Evolutionary conservation across 2,113 vertebrate species (phyloP).

Genomic region (Heliornis fulica): DNA sequence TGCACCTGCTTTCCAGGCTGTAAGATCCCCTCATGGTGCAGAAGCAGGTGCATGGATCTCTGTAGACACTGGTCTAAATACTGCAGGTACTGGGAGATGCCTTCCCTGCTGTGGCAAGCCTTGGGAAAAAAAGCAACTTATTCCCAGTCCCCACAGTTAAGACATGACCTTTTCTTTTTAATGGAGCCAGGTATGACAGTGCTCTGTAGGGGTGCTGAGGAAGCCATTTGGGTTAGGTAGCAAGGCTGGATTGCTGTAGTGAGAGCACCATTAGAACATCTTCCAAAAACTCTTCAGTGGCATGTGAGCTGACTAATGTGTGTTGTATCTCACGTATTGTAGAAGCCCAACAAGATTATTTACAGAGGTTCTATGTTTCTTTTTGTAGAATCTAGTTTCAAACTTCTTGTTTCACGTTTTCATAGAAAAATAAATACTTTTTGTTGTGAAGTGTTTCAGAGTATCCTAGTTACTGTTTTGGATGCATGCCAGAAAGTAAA

Average conservation of each 20-base stretch:
- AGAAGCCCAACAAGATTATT: background rate
- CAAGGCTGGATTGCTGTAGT: background rate
- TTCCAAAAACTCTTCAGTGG: background rate
- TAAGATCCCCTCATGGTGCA: background rate
- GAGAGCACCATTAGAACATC: background rate
- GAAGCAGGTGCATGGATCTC: background rate
- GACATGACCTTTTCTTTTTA: background rate
- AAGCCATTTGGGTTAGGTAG: background rate
- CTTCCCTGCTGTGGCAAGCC: background rate
- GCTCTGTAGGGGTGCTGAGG: background rate
- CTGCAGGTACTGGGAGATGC: background rate
- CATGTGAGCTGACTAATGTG: background rate
- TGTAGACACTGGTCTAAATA: background rate
- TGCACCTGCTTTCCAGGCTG: background rate
- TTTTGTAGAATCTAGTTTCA: background rate
- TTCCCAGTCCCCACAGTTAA: background rate
- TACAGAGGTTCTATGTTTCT: background rate
- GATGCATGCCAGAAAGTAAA: background rate
- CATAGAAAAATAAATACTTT: background rate
- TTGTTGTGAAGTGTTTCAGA: background rate
- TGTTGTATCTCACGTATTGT: accelerated
- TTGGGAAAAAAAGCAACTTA: background rate
- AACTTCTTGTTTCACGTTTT: background rate
- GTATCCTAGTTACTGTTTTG: background rate
- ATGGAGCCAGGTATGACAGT: background rate